Evolutionary conservation across 2,888 invertebrate species (phyloP).

Genomic region (Tholera decimalis): DNA sequence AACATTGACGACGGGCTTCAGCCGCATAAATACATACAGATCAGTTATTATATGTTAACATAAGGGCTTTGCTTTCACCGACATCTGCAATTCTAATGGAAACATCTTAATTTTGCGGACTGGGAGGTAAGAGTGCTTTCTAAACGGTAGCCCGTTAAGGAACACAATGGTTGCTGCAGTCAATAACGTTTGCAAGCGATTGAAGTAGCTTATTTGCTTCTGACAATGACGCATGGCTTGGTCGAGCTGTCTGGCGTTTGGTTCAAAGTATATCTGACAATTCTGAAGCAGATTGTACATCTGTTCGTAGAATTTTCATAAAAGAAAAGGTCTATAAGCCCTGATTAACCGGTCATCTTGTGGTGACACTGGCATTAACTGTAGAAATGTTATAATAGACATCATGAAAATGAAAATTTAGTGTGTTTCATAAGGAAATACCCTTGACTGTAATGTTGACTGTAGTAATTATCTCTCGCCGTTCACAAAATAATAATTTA

Average conservation of each 20-base stretch:
- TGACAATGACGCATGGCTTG: constrained; percentile 28
- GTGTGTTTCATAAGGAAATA: background rate
- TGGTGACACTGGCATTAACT: background rate
- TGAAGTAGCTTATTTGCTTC: constrained; percentile 29
- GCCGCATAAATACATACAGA: constrained; percentile 64
- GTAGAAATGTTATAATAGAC: background rate
- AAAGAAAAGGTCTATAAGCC: background rate
- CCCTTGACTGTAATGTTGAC: too few species aligned
- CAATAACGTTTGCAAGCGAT: background rate
- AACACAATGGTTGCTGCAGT: constrained; percentile 42
- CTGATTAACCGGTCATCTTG: background rate
- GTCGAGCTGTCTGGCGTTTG: background rate
- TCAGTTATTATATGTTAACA: constrained; percentile 64
- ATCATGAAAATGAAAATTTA: background rate
- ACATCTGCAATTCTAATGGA: constrained; percentile 64
- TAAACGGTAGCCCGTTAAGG: constrained; percentile 44
- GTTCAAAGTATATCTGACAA: background rate
- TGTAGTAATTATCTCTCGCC: too few species aligned
- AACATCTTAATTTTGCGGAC: constrained; percentile 60
- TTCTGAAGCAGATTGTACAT: background rate
- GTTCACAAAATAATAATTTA: too few species aligned
- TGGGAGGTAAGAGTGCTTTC: constrained; percentile 54
- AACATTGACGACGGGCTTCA: constrained; percentile 28
- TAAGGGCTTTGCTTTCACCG: constrained; percentile 62
- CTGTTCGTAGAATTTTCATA: background rate